Evolutionary conservation across 1,140 invertebrate genomes (phyloP), one percentile per base, ranked within the genome.

Genomic region (Camponotus pennsylvanicus): DNA sequence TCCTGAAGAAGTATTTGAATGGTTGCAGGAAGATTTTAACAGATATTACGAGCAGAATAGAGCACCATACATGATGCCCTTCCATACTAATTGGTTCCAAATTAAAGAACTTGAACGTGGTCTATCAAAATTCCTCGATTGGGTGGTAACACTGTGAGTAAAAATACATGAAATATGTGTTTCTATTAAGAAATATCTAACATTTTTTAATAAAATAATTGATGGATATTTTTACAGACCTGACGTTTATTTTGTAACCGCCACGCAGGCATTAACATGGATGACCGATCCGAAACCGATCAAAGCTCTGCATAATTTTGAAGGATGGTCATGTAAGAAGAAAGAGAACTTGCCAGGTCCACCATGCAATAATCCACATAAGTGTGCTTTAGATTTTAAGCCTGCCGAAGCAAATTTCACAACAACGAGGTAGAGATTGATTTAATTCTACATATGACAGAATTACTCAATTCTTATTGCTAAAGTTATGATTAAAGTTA

Each of bases 51-150:
- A 97, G 52, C 97, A 98, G 92, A 98, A 98, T 93, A 96, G 97
- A 86, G 98, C 98, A 1, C 98, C 98, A 0, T 98, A 99, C 92
- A 98, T 98, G 97, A 98, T 99, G 97, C 97, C 98, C 6, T 98
- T 99, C 96, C 98, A 98, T 89, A 98, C 98, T 11, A 99, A 98
- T 94, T 99, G 98, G 98, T 99, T 99, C 96, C 98, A 98, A 92
- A 98, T 98, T 69, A 98, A 98, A 88, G 97, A 97, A 88, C 95
- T 98, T 1, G 98, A 98, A 93, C 95, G 96, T 82, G 98, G 98
- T 37, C 95, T 99, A 2, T 97, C 97, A 77, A 98, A 98, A 93
- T 99, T 99, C 93, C 94, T 99, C 34, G 97, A 98, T 84, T 98
- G 97, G 97, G 97, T 97, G 0, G 95, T 97, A 37, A 96, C 96